Evolutionary conservation across 2,888 invertebrate genomes (phyloP).

Genomic region (Merodon equestris): DNA sequence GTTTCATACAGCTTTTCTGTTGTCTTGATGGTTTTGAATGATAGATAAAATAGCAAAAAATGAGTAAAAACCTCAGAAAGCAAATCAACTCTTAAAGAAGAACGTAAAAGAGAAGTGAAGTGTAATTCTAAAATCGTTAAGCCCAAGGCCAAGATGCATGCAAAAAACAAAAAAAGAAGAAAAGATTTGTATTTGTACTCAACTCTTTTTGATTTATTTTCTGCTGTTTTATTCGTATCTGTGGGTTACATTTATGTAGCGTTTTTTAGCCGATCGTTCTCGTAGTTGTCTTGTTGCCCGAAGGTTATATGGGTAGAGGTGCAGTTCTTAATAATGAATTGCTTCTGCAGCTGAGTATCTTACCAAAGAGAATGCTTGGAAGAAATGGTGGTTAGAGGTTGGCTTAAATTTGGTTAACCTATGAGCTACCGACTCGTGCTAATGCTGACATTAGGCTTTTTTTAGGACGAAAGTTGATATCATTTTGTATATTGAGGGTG

Average conservation of each 20-base stretch:
- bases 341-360: too few relatives aligned
- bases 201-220: slow-evolving; percentile 46
- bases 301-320: slow-evolving; percentile 56
- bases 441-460: too few relatives aligned
- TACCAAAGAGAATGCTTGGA: slow-evolving; percentile 55
- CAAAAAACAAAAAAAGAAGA: slow-evolving; percentile 53
- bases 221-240: slow-evolving; percentile 34
- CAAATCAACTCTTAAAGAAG: slow-evolving; percentile 65
- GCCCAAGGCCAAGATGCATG: slow-evolving; percentile 69
- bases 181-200: slow-evolving; percentile 53
- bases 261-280: slow-evolving; percentile 8
- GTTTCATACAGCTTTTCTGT: too few relatives aligned
- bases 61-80: slow-evolving; percentile 35
- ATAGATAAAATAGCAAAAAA: slow-evolving; percentile 15
- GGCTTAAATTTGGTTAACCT: slow-evolving; percentile 32
- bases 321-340: slow-evolving; percentile 66
- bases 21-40: not conserved
- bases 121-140: slow-evolving; percentile 68
- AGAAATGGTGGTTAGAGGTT: slow-evolving; percentile 13
- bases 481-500: slow-evolving; percentile 57
- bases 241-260: slow-evolving; percentile 31
- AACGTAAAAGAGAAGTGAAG: slow-evolving; percentile 63
- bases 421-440: too few relatives aligned
- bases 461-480: too few relatives aligned
- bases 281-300: slow-evolving; percentile 57